phyloP scores from a whole-genome alignment of 2,113 vertebrate genomes.

The Engraulis encrasicolus region DNA sequence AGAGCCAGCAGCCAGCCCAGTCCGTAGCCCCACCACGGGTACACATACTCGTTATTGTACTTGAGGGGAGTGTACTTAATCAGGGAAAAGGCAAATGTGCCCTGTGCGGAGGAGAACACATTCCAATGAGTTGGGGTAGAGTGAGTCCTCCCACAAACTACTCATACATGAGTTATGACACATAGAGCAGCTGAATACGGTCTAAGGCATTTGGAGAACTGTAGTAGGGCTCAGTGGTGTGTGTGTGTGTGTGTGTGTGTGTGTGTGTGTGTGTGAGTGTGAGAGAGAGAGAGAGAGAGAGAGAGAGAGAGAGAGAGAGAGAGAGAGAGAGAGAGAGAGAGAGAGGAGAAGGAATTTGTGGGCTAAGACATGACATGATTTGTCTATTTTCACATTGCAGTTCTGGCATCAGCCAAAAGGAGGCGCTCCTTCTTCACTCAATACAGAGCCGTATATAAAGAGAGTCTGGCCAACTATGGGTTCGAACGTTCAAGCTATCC shows the following conservation, averaged over 20 bases:
- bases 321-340: no score
- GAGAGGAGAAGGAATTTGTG: no score
- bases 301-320: no score
- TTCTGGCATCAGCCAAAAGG: not conserved
- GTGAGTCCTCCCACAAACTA: not conserved
- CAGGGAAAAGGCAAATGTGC: conserved; percentile 92
- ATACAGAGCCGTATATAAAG: no score
- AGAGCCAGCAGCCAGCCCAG: conserved; percentile 93
- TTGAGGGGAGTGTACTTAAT: conserved; percentile 93
- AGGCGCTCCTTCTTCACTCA: not conserved
- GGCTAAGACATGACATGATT: no score
- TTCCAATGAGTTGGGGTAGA: not conserved
- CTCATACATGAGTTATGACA: not conserved
- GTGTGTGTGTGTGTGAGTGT: no score
- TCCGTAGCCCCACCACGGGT: conserved; percentile 92
- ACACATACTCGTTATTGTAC: conserved; percentile 94
- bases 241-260: no score
- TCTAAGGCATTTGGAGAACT: not conserved
- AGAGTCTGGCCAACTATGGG: no score
- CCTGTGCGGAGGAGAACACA: conserved; percentile 70
- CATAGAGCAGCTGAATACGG: not conserved
- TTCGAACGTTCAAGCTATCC: no score
- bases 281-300: no score
- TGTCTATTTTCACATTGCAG: not conserved
- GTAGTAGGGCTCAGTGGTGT: no score